Percentiles rank a stretch among this genome's conserved stretches.
phyloP scores from a whole-genome alignment of 2,797 vertebrate species.

The Channallabes apus region DNA sequence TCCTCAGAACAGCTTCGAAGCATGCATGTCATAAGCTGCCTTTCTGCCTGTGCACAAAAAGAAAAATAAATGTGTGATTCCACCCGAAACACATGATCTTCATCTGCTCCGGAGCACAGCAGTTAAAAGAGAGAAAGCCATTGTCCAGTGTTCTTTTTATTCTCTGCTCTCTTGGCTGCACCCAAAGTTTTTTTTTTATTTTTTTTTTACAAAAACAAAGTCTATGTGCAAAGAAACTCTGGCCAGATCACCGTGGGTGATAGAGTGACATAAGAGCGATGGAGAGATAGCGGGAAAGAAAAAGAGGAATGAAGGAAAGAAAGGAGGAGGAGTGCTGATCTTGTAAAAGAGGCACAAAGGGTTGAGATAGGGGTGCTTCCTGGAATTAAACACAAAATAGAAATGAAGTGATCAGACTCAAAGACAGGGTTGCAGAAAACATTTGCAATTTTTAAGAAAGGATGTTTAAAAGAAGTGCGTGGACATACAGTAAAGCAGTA shows the following conservation, averaged over 20 bases:
- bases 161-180: constrained; percentile 61
- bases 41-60: not conserved
- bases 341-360: constrained; percentile 23
- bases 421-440: not conserved
- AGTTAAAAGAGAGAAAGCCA: constrained; percentile 55
- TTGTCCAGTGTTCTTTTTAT: constrained; percentile 57
- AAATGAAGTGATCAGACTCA: constrained; percentile 22
- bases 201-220: too few relatives aligned
- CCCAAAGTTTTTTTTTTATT: constrained; percentile 66
- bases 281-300: constrained; percentile 35
- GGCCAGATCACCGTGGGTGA: constrained; percentile 57
- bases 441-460: not conserved
- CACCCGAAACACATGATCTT: constrained; percentile 66
- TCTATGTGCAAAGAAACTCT: constrained; percentile 64
- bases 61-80: constrained; percentile 61
- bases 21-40: constrained; percentile 29
- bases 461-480: not conserved
- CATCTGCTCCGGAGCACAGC: constrained; percentile 54
- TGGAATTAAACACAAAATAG: constrained; percentile 43
- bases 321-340: constrained; percentile 19
- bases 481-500: not conserved
- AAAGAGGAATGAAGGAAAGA: constrained; percentile 21
- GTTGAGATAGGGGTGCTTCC: constrained; percentile 37
- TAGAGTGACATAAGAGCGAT: constrained; percentile 42
- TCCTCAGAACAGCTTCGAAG: not conserved